These are phyloP conservation scores for Villa cingulata DNA, from an alignment of 2,888 invertebrate genomes.

Conservation along the genomic window DNA sequence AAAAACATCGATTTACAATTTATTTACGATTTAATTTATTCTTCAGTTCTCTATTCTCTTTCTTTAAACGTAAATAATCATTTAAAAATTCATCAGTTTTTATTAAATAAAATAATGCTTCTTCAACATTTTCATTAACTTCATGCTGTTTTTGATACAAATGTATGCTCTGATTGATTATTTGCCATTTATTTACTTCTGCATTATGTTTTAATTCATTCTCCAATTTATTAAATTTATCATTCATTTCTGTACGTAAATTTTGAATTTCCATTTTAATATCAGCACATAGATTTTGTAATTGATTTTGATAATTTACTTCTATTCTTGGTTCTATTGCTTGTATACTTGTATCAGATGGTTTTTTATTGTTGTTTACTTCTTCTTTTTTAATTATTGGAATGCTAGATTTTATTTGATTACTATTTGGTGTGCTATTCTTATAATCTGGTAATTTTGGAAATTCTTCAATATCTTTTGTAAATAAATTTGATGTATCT, in stretches of 20 bases:
- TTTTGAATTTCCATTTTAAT: constrained; percentile 16
- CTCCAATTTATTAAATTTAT: constrained; percentile 23
- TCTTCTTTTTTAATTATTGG: not conserved
- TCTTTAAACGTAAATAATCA: constrained; percentile 25
- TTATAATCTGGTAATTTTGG: constrained; percentile 21
- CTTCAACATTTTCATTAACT: constrained; percentile 21
- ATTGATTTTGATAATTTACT: not conserved
- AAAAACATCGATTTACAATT: too few species aligned
- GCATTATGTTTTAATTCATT: constrained; percentile 24
- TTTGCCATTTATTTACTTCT: constrained; percentile 23
- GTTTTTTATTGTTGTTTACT: too few species aligned
- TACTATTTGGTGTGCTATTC: constrained; percentile 27
- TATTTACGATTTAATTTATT: constrained; percentile 16
- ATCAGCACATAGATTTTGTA: constrained; percentile 12
- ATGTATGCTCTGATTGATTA: constrained; percentile 22
- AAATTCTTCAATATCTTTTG: constrained; percentile 10
- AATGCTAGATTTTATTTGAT: not conserved
- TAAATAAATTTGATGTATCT: not conserved
- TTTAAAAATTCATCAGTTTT: constrained; percentile 26
- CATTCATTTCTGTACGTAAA: constrained; percentile 22
- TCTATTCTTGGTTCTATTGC: not conserved
- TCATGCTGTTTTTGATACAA: constrained; percentile 23
- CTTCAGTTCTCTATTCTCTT: constrained; percentile 26
- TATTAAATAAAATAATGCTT: constrained; percentile 23
- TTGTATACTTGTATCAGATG: not conserved